Evolutionary conservation across 2,113 vertebrate species (phyloP).

Genomic region (Athene cunicularia): DNA sequence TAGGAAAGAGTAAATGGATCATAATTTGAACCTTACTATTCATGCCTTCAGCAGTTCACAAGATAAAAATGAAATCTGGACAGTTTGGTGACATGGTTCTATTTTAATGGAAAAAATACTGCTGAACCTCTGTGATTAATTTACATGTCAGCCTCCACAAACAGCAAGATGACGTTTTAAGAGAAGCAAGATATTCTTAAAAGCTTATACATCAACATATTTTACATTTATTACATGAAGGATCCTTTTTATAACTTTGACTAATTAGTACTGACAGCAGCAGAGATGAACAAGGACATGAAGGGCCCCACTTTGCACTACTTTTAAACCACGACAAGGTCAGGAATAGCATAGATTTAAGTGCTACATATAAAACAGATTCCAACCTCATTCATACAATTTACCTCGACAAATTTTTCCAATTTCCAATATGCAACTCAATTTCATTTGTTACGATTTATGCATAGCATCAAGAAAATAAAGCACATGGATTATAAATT

Average conservation of each 20-base stretch:
- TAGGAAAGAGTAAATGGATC: not conserved
- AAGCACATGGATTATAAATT: not conserved
- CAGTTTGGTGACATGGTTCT: not conserved
- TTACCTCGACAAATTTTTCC: not conserved
- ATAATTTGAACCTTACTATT: not conserved
- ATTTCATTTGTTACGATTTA: not conserved
- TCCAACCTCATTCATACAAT: not conserved
- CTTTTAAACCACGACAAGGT: not conserved
- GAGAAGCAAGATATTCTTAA: not conserved
- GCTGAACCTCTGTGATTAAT: not conserved
- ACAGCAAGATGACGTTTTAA: not conserved
- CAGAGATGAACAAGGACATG: not conserved
- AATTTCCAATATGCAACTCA: not conserved
- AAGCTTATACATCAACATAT: not conserved
- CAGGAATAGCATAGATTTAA: not conserved
- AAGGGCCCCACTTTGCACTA: not conserved
- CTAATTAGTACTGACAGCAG: not conserved
- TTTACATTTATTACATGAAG: not conserved
- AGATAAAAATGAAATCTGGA: not conserved
- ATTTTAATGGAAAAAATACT: not conserved
- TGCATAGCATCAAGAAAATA: not conserved
- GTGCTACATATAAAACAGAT: not conserved
- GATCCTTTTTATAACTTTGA: not conserved
- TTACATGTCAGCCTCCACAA: not conserved
- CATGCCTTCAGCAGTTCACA: not conserved